Percentiles rank a stretch among this genome's conserved stretches.
These are phyloP conservation scores for Chloropsis hardwickii DNA, from an alignment of 2,113 vertebrate genomes.

Conservation along the genomic window DNA sequence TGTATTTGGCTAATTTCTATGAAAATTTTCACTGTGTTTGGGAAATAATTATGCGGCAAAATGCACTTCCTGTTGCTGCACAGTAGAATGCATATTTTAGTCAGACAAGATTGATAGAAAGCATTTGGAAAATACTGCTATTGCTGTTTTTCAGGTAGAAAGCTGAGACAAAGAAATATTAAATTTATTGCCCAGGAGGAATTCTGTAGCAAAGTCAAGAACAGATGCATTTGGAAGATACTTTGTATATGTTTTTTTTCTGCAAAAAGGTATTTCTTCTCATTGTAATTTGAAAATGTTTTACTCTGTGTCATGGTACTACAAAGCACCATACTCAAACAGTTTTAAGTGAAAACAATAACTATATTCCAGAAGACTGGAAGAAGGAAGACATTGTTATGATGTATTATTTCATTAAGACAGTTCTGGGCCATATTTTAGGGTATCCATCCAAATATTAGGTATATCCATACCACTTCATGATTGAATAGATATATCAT, in stretches of 20 bases:
- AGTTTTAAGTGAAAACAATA: neutral
- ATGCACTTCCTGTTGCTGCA: neutral
- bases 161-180: neutral
- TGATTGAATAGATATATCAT: neutral
- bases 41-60: neutral
- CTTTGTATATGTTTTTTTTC: neutral
- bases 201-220: neutral
- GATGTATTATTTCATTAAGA: neutral
- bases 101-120: neutral
- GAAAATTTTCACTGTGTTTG: neutral
- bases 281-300: neutral
- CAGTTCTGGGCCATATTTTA: neutral
- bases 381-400: neutral
- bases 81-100: neutral
- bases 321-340: neutral
- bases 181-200: neutral
- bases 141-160: neutral
- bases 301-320: neutral
- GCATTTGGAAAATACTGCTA: neutral
- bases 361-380: neutral
- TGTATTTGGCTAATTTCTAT: neutral
- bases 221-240: neutral
- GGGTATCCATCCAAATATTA: no score
- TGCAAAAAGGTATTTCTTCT: neutral
- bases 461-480: neutral